Evolutionary conservation across 1,140 invertebrate genomes (phyloP), one percentile per base, ranked within the genome.

Genomic region (Rhyzopertha dominica): DNA sequence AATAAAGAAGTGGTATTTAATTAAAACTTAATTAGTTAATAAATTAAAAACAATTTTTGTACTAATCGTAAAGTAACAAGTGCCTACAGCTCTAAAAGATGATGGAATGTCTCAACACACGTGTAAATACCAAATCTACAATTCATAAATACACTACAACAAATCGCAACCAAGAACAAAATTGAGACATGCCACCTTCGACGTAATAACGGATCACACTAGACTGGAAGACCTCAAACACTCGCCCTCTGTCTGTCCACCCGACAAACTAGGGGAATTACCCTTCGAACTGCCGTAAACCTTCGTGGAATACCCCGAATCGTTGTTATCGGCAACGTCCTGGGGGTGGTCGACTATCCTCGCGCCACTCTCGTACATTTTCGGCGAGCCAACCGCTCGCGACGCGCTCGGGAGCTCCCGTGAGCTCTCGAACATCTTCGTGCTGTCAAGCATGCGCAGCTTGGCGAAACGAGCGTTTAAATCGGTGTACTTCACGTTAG

Each of bases 301-400:
- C 54, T 83, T 80, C 9, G 83, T 86, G 47, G 82, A 84, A 57
- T 86, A 86, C 2, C 83, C 84, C 8, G 84, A 86, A 64, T 87
- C 84, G 58, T 85, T 85, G 56, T 84, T 82, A 52, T 81, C 78
- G 3, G 71, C 54, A 2, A 29, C 56, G 44, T 65, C 62, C 17
- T 58, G 54, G 19, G 54, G 47, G 47, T 60, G 58, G 10, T 57
- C 57, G 28, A 57, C 30, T 58, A 54, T 63, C 30, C 46, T 49
- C 22, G 54, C 48, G 26, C 53, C 58, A 29, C 51, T 56, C 32
- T 55, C 55, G 28, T 56, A 56, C 43, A 50, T 58, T 35, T 52
- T 62, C 42, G 39, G 49, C 20, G 53, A 51, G 39, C 62, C 59
- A 20, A 63, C 31, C 46, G 58, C 55, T 14, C 56, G 46, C 31